Conservation (phyloP, 2,888 invertebrate genomes). For the Andrena dorsata region DNA sequence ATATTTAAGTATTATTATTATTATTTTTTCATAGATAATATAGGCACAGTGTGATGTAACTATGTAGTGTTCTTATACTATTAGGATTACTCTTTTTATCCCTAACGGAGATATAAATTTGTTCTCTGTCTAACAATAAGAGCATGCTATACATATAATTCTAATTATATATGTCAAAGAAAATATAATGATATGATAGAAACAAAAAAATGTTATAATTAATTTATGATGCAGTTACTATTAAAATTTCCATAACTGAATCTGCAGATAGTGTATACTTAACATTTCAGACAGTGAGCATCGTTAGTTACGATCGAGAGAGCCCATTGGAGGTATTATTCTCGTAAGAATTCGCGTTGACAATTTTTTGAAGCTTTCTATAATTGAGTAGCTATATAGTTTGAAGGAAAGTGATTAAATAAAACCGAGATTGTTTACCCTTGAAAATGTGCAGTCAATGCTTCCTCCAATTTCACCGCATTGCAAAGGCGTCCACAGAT, state of each 20-base stretch:
- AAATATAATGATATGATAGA: not conserved
- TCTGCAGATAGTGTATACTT: constrained; percentile 30
- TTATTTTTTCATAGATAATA: not conserved
- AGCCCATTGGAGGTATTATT: constrained; percentile 74
- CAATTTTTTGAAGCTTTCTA: constrained; percentile 20
- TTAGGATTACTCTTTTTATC: no score
- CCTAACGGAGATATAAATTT: no score
- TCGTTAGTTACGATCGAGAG: constrained; percentile 69
- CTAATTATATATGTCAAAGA: not conserved
- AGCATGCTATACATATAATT: not conserved
- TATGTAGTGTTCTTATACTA: no score
- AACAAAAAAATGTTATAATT: not conserved
- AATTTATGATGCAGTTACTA: not conserved
- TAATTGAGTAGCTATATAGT: not conserved
- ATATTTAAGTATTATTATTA: not conserved
- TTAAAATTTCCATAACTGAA: not conserved
- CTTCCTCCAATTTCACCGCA: constrained; percentile 2
- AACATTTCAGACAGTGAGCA: constrained; percentile 75
- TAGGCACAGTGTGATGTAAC: no score
- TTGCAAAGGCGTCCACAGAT: no score
- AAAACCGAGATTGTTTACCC: not conserved
- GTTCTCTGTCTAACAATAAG: no score
- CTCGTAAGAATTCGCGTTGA: constrained; percentile 44
- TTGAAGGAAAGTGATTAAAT: constrained; percentile 1
- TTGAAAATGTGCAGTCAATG: not conserved